Conservation (phyloP, 1,140 invertebrate genomes). For the Drosophila willistoni region DNA sequence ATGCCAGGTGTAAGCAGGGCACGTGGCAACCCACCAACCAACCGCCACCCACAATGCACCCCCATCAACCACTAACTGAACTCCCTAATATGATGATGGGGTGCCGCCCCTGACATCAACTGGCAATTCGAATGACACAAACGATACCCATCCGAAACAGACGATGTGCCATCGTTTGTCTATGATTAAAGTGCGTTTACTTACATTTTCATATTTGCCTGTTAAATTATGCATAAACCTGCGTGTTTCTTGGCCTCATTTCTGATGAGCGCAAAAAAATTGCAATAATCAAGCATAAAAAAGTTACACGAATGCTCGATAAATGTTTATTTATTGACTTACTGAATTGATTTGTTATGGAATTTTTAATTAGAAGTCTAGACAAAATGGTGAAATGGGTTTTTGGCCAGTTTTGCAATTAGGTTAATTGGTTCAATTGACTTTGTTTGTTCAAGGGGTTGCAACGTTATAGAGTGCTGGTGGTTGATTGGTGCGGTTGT, state of each 20-base stretch:
- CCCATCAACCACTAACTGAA: background rate
- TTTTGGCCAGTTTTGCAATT: constrained; percentile 28
- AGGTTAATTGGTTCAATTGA: constrained; percentile 47
- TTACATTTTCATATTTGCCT: constrained; percentile 20
- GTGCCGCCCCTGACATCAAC: constrained; percentile 54
- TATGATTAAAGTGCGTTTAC: constrained; percentile 51
- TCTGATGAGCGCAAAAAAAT: background rate
- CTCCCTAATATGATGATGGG: constrained; percentile 21
- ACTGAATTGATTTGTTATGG: constrained; percentile 51
- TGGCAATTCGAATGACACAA: constrained; percentile 55
- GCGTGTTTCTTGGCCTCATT: constrained; percentile 27
- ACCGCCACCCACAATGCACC: background rate
- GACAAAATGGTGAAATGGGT: constrained; percentile 28
- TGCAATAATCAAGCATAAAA: constrained; percentile 1
- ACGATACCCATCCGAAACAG: constrained; percentile 19
- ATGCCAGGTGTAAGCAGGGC: constrained; percentile 54
- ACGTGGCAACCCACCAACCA: constrained; percentile 44
- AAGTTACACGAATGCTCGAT: constrained; percentile 13
- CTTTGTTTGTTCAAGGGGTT: background rate
- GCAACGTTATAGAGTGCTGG: no score
- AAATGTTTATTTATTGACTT: constrained; percentile 44
- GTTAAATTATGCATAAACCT: constrained; percentile 50
- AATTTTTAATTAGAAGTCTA: constrained; percentile 47
- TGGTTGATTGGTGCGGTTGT: background rate
- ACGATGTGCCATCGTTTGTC: constrained; percentile 21